Evolutionary conservation across 2,113 vertebrate genomes (phyloP).

Genomic region (Marcusenius ussheri): DNA sequence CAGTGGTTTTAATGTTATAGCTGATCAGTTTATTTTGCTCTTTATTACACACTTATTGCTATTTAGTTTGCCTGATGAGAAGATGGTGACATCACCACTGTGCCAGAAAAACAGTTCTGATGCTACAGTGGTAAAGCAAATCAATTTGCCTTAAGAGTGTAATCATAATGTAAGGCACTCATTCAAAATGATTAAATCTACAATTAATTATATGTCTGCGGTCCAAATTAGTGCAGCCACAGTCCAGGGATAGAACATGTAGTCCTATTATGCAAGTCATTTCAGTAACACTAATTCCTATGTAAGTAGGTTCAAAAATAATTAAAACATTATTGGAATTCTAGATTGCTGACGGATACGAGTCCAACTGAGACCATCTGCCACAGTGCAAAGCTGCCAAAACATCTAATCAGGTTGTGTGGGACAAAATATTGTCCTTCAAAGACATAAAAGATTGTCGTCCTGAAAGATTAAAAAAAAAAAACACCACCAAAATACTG

Average conservation of each 20-base stretch:
- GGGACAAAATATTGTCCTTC: neutral
- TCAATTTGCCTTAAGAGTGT: neutral
- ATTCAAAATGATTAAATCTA: neutral
- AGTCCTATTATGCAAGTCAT: neutral
- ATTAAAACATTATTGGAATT: constrained; percentile 1
- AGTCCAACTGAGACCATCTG: neutral
- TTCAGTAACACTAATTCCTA: neutral
- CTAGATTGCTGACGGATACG: neutral
- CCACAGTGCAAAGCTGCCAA: neutral
- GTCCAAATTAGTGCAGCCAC: neutral
- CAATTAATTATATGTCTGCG: constrained; percentile 2
- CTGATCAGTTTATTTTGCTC: neutral
- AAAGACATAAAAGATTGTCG: neutral
- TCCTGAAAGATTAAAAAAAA: neutral
- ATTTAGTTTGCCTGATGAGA: neutral
- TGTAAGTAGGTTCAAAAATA: neutral
- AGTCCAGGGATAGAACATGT: neutral
- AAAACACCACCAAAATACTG: neutral
- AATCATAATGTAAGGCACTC: neutral
- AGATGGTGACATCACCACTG: neutral
- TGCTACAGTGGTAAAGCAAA: neutral
- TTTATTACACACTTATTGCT: neutral
- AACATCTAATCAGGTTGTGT: neutral
- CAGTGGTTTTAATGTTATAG: neutral
- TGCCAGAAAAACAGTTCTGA: neutral